Evolutionary conservation across 2,113 vertebrate species (phyloP), one percentile per base, ranked within the genome.

Genomic region (Prinia subflava): DNA sequence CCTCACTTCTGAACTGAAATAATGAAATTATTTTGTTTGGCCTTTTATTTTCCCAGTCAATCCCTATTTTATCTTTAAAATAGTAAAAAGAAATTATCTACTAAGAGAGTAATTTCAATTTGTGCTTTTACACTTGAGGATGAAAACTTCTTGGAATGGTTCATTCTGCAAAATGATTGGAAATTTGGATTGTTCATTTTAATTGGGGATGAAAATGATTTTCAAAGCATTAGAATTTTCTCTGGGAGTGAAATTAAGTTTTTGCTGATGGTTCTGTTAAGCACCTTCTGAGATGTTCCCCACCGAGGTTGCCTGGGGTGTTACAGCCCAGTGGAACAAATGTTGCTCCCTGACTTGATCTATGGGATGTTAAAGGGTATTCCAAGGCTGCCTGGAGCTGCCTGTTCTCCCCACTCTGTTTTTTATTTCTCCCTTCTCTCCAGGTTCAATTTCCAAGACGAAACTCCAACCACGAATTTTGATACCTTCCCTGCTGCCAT

Each of bases 401-500:
- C 31, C 41, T 12, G 37, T n/a, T 24, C 55, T 77, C 19, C 62
- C 21, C 42, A n/a, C 69, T 65, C 37, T 30, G 46, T 13, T n/a
- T 62, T 92, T 57, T 21, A 11, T 78, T 73, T 85, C 75, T 78
- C 31, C 8, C 30, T 78, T 84, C 60, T 92, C 64, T 85, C 78
- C 95, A 99, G 99, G 96, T 99, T 99, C 97, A 99, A 99, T 97
- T 99, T 99, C 97, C 97, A 98, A 59, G 98, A 99, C 1, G 99
- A 99, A 98, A 99, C 99, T 8, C 99, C 99, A 11, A 99, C 99
- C 10, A 99, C 99, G 13, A 99, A 99, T 97, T 99, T 99, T 2
- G 99, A 99, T 94, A 99, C 99, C 8, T 99, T 99, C 90, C 99
- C 99, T 18, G 99, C 99, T 3, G 99, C 99, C 59, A 99, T 99